These are phyloP conservation scores for Hydractinia echinata DNA, from an alignment of 30 jellyfish, hydroid and myxozoan species.

Conservation along the genomic window DNA sequence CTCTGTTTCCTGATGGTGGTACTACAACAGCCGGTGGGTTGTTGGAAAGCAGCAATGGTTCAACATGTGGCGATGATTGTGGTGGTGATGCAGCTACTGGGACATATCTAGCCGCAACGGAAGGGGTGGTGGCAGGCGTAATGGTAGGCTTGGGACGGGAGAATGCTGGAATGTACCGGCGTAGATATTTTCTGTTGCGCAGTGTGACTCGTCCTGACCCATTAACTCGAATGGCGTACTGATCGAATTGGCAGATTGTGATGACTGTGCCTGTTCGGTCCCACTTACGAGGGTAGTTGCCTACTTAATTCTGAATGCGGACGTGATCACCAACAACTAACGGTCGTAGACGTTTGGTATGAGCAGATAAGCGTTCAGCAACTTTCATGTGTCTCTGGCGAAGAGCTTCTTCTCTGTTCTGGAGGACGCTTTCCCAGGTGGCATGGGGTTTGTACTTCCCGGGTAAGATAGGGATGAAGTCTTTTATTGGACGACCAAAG, in stretches of 20 bases:
- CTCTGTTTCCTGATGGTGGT: too few relatives aligned
- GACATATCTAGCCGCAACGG: too few relatives aligned
- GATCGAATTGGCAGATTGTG: background rate
- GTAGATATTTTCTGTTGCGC: slow-evolving; percentile 18
- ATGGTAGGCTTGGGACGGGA: too few relatives aligned
- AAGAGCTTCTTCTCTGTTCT: background rate
- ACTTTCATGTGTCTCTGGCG: too few relatives aligned
- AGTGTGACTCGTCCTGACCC: slow-evolving; percentile 26
- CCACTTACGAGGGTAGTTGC: slow-evolving; percentile 6
- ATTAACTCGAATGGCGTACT: slow-evolving; percentile 8
- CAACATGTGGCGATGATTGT: too few relatives aligned
- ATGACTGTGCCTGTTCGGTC: slow-evolving; percentile 8
- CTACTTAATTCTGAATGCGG: background rate
- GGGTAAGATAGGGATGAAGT: slow-evolving; percentile 28
- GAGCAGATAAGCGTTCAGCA: background rate
- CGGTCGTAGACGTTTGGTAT: background rate
- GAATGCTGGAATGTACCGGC: slow-evolving; percentile 8
- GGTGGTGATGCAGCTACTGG: too few relatives aligned
- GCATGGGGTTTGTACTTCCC: slow-evolving; percentile 34
- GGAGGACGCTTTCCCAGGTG: slow-evolving; percentile 10
- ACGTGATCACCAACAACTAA: slow-evolving; percentile 13
- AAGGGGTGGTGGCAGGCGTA: too few relatives aligned
- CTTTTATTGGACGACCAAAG: slow-evolving; percentile 28
- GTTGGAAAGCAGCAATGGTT: too few relatives aligned
- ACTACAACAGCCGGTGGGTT: too few relatives aligned